Conservation (phyloP, 2,888 invertebrate genomes). For the Dusona sp. region DNA sequence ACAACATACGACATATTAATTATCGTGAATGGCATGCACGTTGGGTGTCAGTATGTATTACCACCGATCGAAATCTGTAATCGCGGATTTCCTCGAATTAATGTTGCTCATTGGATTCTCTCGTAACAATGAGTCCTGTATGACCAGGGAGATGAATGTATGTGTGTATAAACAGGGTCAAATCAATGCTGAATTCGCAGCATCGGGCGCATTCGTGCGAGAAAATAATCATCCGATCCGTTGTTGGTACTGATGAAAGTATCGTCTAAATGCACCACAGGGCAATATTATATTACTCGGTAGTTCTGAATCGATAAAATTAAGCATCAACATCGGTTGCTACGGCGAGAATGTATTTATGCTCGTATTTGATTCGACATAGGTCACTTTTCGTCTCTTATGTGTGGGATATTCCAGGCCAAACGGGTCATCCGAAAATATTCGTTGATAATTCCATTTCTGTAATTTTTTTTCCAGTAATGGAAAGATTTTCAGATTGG, state of each 20-base stretch:
- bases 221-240: slow-evolving; percentile 37
- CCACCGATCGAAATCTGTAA: slow-evolving; percentile 14
- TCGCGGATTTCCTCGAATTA: slow-evolving; percentile 35
- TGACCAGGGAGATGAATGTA: background rate
- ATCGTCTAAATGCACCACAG: slow-evolving; percentile 26
- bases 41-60: slow-evolving; percentile 11
- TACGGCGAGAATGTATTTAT: background rate
- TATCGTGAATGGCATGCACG: slow-evolving; percentile 38
- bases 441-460: background rate
- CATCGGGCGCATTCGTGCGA: background rate
- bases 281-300: slow-evolving; percentile 45
- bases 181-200: slow-evolving; percentile 38
- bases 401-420: background rate
- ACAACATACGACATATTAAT: slow-evolving; percentile 27
- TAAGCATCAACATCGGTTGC: slow-evolving; percentile 30
- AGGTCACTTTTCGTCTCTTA: background rate
- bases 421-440: background rate
- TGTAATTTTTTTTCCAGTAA: background rate
- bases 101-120: background rate
- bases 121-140: background rate
- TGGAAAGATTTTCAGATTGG: background rate
- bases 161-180: slow-evolving; percentile 12
- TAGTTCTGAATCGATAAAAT: slow-evolving; percentile 36
- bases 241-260: slow-evolving; percentile 26
- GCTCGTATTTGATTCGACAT: slow-evolving; percentile 5